Conservation (phyloP, 2,888 invertebrate genomes). For the Yponomeuta plumbellus region DNA sequence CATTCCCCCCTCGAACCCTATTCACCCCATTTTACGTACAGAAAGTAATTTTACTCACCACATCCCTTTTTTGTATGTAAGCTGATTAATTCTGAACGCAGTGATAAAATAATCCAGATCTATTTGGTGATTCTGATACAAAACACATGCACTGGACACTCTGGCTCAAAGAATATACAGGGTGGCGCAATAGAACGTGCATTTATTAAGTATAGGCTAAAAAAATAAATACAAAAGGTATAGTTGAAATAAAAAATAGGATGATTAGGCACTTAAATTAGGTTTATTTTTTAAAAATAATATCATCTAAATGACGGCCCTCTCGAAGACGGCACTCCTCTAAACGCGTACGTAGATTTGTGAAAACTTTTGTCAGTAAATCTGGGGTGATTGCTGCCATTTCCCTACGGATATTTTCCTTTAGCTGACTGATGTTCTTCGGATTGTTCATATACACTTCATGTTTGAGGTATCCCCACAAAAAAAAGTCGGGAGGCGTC, state of each 20-base stretch:
- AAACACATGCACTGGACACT: too few relatives aligned
- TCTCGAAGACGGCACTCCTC: constrained; percentile 18
- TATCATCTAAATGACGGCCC: constrained; percentile 20
- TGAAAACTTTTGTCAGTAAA: background rate
- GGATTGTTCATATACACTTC: constrained; percentile 18
- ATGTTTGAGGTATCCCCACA: constrained; percentile 19
- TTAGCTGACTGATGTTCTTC: constrained; percentile 13
- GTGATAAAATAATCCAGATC: too few relatives aligned
- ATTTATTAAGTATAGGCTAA: constrained; percentile 3
- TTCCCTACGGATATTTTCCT: constrained; percentile 20
- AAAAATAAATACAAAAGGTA: constrained; percentile 14
- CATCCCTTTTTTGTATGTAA: too few relatives aligned
- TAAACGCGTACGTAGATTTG: constrained; percentile 3
- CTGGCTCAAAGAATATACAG: too few relatives aligned
- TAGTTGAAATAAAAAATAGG: constrained; percentile 8
- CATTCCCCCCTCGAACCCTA: background rate
- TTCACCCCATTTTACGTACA: too few relatives aligned
- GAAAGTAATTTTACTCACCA: too few relatives aligned
- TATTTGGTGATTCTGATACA: too few relatives aligned
- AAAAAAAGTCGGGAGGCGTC: constrained; percentile 19
- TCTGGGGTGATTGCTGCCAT: constrained; percentile 15
- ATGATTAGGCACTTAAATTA: background rate
- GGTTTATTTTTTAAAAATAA: constrained; percentile 18
- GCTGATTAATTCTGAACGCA: too few relatives aligned
- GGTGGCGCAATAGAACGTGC: constrained; percentile 13